Percentiles rank a stretch among this genome's conserved stretches.
Conservation (phyloP, 1,140 invertebrate genomes). For the Brachionus paranguensis region DNA sequence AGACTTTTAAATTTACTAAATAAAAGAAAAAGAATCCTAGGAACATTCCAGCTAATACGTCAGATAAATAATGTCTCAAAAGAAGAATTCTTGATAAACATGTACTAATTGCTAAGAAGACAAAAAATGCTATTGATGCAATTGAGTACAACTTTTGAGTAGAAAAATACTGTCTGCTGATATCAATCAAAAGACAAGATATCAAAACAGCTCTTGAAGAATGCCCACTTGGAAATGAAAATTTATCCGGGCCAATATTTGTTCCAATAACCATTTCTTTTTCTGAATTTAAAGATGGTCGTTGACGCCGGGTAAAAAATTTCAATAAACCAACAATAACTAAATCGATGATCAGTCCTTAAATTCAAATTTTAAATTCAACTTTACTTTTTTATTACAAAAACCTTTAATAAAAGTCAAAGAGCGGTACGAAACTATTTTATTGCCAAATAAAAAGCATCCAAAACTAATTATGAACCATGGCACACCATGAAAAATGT, state of each 20-base stretch:
- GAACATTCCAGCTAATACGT: neutral
- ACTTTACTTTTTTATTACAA: too few relatives aligned
- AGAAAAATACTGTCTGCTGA: neutral
- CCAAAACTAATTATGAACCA: neutral
- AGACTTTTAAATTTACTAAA: neutral
- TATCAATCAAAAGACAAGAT: neutral
- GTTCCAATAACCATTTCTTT: conserved; percentile 9
- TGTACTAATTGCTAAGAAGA: neutral
- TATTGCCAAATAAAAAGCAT: neutral
- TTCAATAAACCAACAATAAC: neutral
- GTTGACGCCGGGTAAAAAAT: neutral
- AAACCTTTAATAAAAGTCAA: neutral
- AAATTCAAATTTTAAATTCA: neutral
- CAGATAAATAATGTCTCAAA: conserved; percentile 6
- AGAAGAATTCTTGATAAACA: neutral
- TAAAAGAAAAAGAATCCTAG: neutral
- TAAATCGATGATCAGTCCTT: neutral
- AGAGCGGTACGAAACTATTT: neutral
- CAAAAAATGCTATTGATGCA: neutral
- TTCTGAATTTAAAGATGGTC: neutral
- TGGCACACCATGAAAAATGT: conserved; percentile 16
- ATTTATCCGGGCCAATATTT: conserved; percentile 3
- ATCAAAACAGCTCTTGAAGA: neutral
- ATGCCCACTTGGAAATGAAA: conserved; percentile 4
- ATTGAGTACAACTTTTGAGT: neutral